Evolutionary conservation across 2,113 vertebrate species (phyloP), one percentile per base, ranked within the genome.

Genomic region (Myotis lucifugus): DNA sequence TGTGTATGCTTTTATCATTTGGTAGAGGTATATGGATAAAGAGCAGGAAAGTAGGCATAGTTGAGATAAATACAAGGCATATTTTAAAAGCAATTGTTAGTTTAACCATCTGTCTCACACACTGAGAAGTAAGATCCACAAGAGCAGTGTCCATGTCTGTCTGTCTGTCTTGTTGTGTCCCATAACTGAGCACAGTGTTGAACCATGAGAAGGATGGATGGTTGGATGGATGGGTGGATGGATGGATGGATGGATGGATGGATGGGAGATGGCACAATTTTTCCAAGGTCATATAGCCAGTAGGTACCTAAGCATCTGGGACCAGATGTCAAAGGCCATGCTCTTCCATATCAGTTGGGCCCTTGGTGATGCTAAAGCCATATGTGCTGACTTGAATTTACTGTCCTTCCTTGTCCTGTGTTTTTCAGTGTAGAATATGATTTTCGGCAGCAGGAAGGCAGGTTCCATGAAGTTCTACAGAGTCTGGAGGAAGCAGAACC

Each of bases 371-470:
- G 74, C 64, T 67, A 27, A 50, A 27, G 52, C 59, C 29, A 6
- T 2, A 21, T 37, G 54, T 52, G 11, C 54, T 48, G 27, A 40
- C 11, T 73, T 21, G 88, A 76, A 90, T 78, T 92, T 79, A 69
- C 92, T 91, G 94, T 91, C 96, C 95, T 93, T 94, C 70, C 89
- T 94, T 64, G 97, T 46, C 98, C 83, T 69, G 32, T 97, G 67
- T 94, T 95, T 97, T 95, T 29, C 97, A 99, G 99, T 72, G 99
- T 99, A 97, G 99, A 99, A 98, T 99, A 99, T 76, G 99, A 99
- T 97, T 99, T 99, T 97, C 98, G 99, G 88, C 99, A 99, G 98
- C 99, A 99, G 97, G 99, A 99, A 97, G 99, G 99, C 94, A 98
- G 99, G 56, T 99, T 99, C 94, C 98, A 99, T 50, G 98, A 98